Conservation (phyloP, 2,888 invertebrate species). For the Tetrapedia diversipes region DNA sequence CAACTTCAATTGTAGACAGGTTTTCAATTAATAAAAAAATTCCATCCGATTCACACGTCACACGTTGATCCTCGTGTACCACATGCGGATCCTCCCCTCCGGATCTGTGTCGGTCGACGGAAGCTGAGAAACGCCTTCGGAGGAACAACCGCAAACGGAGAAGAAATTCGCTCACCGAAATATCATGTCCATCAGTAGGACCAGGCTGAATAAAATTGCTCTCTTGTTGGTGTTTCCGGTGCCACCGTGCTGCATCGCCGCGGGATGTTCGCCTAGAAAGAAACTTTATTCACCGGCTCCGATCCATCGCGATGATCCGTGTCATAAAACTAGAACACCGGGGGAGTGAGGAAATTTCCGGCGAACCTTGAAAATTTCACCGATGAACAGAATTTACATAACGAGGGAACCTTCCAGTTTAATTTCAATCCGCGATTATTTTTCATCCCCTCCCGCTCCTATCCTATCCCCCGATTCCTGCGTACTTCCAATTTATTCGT, state of each 20-base stretch:
- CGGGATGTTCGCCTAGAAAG: slow-evolving; percentile 78
- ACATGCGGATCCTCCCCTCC: neutral
- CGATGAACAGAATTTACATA: slow-evolving; percentile 15
- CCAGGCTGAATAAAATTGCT: slow-evolving; percentile 69
- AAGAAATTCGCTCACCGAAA: slow-evolving; percentile 58
- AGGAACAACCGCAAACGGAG: neutral
- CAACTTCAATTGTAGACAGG: too few relatives aligned
- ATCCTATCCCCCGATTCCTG: neutral
- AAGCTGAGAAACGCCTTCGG: neutral
- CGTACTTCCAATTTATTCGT: neutral
- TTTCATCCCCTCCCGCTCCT: neutral
- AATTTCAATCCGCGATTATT: slow-evolving; percentile 19
- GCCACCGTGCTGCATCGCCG: slow-evolving; percentile 79
- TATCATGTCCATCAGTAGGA: slow-evolving; percentile 65
- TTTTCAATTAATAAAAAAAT: slow-evolving; percentile 26
- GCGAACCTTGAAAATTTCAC: slow-evolving; percentile 2
- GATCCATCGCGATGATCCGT: neutral
- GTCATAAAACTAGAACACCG: neutral
- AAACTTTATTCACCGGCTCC: slow-evolving; percentile 16
- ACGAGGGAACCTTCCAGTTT: neutral
- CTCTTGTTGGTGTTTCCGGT: slow-evolving; percentile 71
- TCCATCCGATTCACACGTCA: slow-evolving; percentile 15
- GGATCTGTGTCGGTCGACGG: neutral
- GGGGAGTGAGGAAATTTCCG: neutral
- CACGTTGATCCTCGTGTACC: slow-evolving; percentile 35